phyloP scores from a whole-genome alignment of 2,797 vertebrate species.

The Siniperca undulata region DNA sequence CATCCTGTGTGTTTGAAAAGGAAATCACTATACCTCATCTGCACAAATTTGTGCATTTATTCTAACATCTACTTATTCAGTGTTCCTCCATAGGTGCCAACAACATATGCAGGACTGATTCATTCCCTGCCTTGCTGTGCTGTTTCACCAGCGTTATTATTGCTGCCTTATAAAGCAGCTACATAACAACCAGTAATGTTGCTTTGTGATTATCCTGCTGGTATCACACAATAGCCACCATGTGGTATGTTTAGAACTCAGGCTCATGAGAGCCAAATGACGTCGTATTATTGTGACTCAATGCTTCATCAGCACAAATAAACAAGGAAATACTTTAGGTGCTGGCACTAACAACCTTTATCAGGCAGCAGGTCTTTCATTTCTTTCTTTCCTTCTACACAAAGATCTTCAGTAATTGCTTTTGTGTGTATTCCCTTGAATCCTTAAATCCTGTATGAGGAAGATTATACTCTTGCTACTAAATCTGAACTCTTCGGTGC shows the following conservation, averaged over 20 bases:
- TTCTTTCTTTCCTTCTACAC: constrained; percentile 4
- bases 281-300: constrained; percentile 8
- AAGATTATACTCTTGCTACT: not conserved
- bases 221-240: not conserved
- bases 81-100: not conserved
- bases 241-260: constrained; percentile 25
- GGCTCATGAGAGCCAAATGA: constrained; percentile 31
- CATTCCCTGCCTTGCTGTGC: not conserved
- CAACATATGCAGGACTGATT: not conserved
- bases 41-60: not conserved
- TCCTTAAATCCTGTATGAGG: not conserved
- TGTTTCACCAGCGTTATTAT: constrained; percentile 12
- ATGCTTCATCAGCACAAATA: constrained; percentile 37
- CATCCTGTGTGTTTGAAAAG: not conserved
- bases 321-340: constrained; percentile 14
- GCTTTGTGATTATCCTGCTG: constrained; percentile 22
- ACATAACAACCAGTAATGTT: constrained; percentile 25
- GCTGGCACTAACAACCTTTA: constrained; percentile 2
- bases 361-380: not conserved
- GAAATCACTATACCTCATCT: not conserved
- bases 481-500: constrained; percentile 36
- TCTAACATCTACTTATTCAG: not conserved
- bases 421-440: constrained; percentile 28
- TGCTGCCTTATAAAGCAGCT: constrained; percentile 18
- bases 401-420: constrained; percentile 41